Evolutionary conservation across 2,888 invertebrate genomes (phyloP), one percentile per base, ranked within the genome.

Genomic region (Parasteatoda lunata): DNA sequence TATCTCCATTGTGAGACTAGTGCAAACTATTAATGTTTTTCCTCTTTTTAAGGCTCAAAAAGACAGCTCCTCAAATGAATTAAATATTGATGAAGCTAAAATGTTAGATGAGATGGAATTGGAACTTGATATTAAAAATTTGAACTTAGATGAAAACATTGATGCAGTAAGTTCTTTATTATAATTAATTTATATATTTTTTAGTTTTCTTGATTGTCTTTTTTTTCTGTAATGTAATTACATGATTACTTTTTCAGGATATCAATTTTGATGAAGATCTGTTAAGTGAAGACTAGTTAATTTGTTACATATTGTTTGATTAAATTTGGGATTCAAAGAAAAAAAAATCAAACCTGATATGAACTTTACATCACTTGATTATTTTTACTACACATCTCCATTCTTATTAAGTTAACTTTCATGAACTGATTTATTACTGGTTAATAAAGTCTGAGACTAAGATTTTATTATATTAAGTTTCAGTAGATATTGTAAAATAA

Each of bases 61-160:
- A 54, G 78, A 78, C 3, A 52, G 45, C 59, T 9, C n/a, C 11
- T 13, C 47, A n/a, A 54, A 15, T 45, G 78, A 78, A 7, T 65
- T 80, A 5, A 76, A 76, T 48, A 85, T 84, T 65, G 90, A 89
- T 72, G 90, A 94, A 91, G 94, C n/a, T 59, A 59, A 59, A 7
- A 13, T 59, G n/a, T n/a, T 59, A 59, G n/a, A 94, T 88, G 97
- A 97, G 91, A 92, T 97, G 66, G 97, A 97, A 91, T 76, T 85
- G 48, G 84, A 85, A 30, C 92, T 96, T 75, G 97, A 97, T 92
- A 94, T 97, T 78, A 96, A 97, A 89, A 95, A 95, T 89, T 94
- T 96, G 90, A 95, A 94, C 89, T 92, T 97, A 51, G 97, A 97
- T 91, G 96, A 96, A 89, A 94, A 94, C 91, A 95, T 96, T 89